Conservation (phyloP, 2,797 vertebrate genomes). For the Cossypha niveicapilla region DNA sequence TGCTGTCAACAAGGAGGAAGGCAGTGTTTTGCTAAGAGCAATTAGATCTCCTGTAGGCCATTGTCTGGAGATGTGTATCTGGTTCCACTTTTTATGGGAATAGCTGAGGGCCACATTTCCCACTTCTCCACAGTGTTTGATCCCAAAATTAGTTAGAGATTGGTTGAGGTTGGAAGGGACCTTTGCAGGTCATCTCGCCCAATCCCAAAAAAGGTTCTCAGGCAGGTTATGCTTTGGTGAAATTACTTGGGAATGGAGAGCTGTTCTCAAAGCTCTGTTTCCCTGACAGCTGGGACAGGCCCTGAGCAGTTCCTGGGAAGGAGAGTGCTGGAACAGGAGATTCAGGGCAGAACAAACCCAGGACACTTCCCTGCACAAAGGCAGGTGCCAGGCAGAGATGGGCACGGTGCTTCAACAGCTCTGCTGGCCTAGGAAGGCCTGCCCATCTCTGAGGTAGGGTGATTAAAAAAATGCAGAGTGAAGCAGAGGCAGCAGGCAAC, state of each 20-base stretch:
- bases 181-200: not conserved
- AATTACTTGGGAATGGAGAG: not conserved
- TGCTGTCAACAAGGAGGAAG: not conserved
- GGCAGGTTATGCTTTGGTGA: not conserved
- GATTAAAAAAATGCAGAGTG: not conserved
- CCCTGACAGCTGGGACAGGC: not conserved
- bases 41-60: not conserved
- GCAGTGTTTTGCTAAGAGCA: not conserved
- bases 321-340: not conserved
- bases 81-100: not conserved
- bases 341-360: not conserved
- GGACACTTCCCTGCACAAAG: not conserved
- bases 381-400: not conserved
- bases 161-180: not conserved
- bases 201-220: not conserved
- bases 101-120: not conserved
- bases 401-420: fast-evolving
- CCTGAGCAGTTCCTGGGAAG: not conserved
- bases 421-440: not conserved
- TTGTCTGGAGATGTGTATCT: not conserved
- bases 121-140: not conserved
- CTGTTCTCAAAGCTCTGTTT: not conserved
- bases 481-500: not conserved
- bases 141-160: not conserved
- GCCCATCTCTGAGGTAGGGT: not conserved